Evolutionary conservation across 2,888 invertebrate genomes (phyloP).

Genomic region (Habrosyne pyritoides): DNA sequence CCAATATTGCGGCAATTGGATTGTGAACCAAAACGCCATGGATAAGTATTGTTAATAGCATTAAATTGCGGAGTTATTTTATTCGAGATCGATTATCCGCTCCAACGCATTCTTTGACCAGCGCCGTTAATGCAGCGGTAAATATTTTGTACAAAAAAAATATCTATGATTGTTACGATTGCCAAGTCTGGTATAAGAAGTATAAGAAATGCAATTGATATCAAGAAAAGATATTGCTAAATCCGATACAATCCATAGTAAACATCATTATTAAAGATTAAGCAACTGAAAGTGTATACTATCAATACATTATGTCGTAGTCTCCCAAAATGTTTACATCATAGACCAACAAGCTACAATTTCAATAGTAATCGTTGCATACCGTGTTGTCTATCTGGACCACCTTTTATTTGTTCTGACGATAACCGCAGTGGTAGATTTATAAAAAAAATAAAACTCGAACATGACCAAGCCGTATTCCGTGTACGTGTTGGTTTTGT

Average conservation of each 20-base stretch:
- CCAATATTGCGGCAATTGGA: background rate
- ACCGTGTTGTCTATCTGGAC: slow-evolving; percentile 33
- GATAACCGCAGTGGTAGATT: slow-evolving; percentile 15
- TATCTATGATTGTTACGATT: slow-evolving; percentile 31
- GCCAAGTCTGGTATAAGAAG: background rate
- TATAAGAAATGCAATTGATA: background rate
- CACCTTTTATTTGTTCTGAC: slow-evolving; percentile 33
- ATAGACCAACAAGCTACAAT: slow-evolving; percentile 29
- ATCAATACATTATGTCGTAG: slow-evolving; percentile 18
- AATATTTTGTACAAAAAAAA: slow-evolving; percentile 37
- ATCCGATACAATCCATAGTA: background rate
- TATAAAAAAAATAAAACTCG: slow-evolving; percentile 42
- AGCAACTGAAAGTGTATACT: background rate
- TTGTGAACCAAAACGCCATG: background rate
- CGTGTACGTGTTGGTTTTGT: slow-evolving; percentile 69
- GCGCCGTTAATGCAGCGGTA: slow-evolving; percentile 44
- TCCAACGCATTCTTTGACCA: slow-evolving; percentile 56
- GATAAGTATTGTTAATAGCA: slow-evolving; percentile 34
- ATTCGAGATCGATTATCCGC: slow-evolving; percentile 65
- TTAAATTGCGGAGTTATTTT: slow-evolving; percentile 54
- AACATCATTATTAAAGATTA: slow-evolving; percentile 1
- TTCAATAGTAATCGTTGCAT: slow-evolving; percentile 29
- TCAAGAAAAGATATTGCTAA: background rate
- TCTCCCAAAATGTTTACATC: slow-evolving; percentile 31
- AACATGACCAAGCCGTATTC: slow-evolving; percentile 49